Percentiles rank a stretch among this genome's conserved stretches.
phyloP scores from a whole-genome alignment of 1,140 invertebrate species.

The Penaeus indicus region DNA sequence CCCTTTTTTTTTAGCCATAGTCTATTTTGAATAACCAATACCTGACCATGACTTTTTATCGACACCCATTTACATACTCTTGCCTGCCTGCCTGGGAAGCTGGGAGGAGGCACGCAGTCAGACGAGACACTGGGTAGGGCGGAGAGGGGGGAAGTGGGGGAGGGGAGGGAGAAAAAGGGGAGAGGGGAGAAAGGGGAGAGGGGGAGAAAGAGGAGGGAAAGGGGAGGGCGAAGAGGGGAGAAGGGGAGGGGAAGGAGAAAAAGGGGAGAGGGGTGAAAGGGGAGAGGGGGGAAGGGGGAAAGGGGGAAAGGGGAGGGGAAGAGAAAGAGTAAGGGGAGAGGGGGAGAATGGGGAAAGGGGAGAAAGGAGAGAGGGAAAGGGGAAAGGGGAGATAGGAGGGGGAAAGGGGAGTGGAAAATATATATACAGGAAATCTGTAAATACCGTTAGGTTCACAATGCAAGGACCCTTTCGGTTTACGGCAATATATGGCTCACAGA shows the following conservation, averaged over 20 bases:
- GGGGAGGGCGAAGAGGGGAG: neutral
- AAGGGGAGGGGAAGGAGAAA: neutral
- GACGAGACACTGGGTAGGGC: neutral
- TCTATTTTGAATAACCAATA: slow-evolving; percentile 60
- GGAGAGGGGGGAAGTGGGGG: neutral
- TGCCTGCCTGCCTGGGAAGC: slow-evolving; percentile 22
- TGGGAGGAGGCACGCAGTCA: neutral
- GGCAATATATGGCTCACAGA: no score
- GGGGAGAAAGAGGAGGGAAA: neutral
- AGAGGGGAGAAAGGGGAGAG: neutral
- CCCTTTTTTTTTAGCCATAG: slow-evolving; percentile 25
- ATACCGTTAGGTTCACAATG: no score
- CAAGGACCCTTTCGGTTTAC: no score
- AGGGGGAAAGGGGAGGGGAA: neutral
- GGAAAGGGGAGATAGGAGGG: neutral
- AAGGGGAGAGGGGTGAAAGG: neutral
- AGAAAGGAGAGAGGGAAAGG: no score
- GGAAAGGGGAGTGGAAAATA: neutral
- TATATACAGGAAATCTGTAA: no score
- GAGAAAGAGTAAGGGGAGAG: neutral
- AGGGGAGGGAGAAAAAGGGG: neutral
- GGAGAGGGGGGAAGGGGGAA: neutral
- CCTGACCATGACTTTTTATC: slow-evolving; percentile 60
- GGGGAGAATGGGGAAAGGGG: neutral
- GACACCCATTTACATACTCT: slow-evolving; percentile 44